Conservation (phyloP, 2,888 invertebrate species). For the Hydrotaea cyrtoneurina region DNA sequence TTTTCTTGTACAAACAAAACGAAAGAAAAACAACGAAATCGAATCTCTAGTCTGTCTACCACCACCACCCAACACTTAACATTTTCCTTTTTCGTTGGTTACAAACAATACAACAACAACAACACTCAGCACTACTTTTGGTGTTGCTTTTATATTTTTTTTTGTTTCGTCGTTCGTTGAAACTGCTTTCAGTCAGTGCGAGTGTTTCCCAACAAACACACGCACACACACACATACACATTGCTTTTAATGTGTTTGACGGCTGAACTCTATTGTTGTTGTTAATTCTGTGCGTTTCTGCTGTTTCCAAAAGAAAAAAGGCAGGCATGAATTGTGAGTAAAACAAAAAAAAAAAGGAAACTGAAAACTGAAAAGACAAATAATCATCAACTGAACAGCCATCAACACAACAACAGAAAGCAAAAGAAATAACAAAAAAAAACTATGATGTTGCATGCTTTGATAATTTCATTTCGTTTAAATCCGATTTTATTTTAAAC, state of each 20-base stretch:
- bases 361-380: constrained; percentile 55
- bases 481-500: constrained; percentile 82
- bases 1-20: constrained; percentile 35
- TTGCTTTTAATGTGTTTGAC: background rate
- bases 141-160: background rate
- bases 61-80: constrained; percentile 25
- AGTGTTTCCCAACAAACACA: background rate
- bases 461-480: constrained; percentile 76
- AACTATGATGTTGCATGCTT: constrained; percentile 73
- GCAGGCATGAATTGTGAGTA: constrained; percentile 38
- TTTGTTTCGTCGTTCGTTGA: background rate
- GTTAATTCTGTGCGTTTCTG: background rate
- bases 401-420: constrained; percentile 33
- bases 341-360: constrained; percentile 32
- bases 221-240: background rate
- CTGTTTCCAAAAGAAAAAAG: constrained; percentile 1
- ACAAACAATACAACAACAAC: constrained; percentile 21
- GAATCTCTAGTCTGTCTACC: constrained; percentile 11
- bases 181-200: background rate
- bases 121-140: background rate
- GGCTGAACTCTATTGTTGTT: background rate
- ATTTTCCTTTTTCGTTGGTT: constrained; percentile 13
- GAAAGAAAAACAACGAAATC: constrained; percentile 22
- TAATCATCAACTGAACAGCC: constrained; percentile 45
- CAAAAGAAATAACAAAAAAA: constrained; percentile 48